Evolutionary conservation across 2,797 vertebrate species (phyloP), one percentile per base, ranked within the genome.

Genomic region (Gymnothorax reevesii): DNA sequence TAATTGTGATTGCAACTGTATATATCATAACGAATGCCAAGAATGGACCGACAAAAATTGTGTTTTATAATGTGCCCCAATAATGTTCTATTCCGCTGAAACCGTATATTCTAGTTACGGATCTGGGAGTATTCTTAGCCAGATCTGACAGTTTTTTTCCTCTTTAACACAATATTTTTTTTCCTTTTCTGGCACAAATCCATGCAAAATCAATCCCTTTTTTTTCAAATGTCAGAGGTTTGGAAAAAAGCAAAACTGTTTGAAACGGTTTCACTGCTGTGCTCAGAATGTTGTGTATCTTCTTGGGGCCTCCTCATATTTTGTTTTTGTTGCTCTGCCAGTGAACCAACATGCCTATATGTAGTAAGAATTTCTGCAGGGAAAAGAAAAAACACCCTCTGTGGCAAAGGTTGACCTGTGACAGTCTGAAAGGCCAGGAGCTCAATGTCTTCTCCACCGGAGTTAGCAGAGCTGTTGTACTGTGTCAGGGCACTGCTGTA

Each of bases 371-470:
- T 52, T 33, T 49, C 27, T 49, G 2, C 42, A 49, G 27, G 22
- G 15, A 17, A 27, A 17, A 17, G 20, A 77, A 52, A 17, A 6
- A 75, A 42, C 33, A 80, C 7, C 71, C 71, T 75, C 25, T 42
- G 71, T 6, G 17, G 73, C 33, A 5, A n/a, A 9, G 25, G 88
- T 93, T 92, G 84, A 96, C 95, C 95, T 5, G 94, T 93, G 90
- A 96, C 92, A 0, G 96, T 96, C 92, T 96, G 95, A 89, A 96
- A 96, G 0, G 95, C 95, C 82, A 96, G 92, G 87, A 96, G 92
- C 77, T 96, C 95, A 0, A 96, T 96, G 60, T 96, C 94, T 69
- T 95, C 92, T 54, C 93, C 94, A 69, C 94, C 94, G 1, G 93
- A 93, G 91, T 94, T 96, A 49, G 93, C 89, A 0, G 92, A 90